phyloP scores from a whole-genome alignment of 2,113 vertebrate species.

The Pelecanoides urinatrix region DNA sequence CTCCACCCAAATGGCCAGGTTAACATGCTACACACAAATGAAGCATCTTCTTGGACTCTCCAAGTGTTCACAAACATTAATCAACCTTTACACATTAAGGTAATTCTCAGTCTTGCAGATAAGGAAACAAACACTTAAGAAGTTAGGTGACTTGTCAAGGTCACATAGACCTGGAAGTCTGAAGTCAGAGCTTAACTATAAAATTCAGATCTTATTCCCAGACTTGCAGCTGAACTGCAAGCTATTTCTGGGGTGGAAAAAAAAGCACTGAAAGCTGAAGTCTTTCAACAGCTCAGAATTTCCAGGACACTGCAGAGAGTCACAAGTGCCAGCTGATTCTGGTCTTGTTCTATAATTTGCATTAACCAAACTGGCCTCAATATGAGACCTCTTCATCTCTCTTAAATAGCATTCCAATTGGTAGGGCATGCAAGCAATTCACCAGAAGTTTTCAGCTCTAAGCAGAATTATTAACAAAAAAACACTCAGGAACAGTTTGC shows the following conservation, averaged over 20 bases:
- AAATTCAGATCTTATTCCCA: slow-evolving; percentile 43
- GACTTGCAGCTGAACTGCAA: slow-evolving; percentile 27
- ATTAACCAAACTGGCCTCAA: slow-evolving; percentile 39
- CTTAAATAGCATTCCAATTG: slow-evolving; percentile 33
- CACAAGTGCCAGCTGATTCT: slow-evolving; percentile 53
- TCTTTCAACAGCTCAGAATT: slow-evolving; percentile 57
- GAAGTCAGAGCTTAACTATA: slow-evolving; percentile 27
- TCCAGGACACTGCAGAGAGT: slow-evolving; percentile 59
- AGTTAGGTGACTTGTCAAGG: slow-evolving; percentile 3
- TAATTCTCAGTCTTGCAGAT: background rate
- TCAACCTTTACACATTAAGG: background rate
- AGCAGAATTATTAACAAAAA: background rate
- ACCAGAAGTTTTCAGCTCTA: background rate
- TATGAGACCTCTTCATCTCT: background rate
- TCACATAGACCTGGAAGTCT: slow-evolving; percentile 6
- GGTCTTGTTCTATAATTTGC: slow-evolving; percentile 53
- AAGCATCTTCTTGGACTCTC: background rate
- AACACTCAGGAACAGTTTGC: background rate
- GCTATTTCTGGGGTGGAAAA: slow-evolving; percentile 60
- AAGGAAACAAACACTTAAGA: background rate
- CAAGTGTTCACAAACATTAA: background rate
- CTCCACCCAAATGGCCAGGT: background rate
- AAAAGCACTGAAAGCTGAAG: slow-evolving; percentile 33
- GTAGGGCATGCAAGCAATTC: background rate
- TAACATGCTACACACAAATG: background rate